These are phyloP conservation scores for Aporophyla nigra DNA, from an alignment of 2,888 invertebrate species.

Conservation along the genomic window DNA sequence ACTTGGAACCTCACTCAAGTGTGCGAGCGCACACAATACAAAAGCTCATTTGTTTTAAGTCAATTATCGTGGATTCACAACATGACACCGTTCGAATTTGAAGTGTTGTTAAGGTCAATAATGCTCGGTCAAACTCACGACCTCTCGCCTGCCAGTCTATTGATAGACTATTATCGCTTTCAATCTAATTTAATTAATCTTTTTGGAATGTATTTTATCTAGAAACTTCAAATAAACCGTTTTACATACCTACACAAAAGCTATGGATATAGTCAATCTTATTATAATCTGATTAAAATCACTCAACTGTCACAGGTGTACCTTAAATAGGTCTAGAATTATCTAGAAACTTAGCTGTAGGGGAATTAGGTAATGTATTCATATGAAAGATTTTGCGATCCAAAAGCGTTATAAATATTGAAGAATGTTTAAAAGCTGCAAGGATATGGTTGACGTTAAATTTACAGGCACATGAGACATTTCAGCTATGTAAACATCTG, in stretches of 20 bases:
- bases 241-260: background rate
- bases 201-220: background rate
- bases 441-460: no score
- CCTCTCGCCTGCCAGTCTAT: background rate
- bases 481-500: no score
- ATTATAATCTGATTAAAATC: slow-evolving; percentile 6
- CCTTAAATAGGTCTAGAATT: slow-evolving; percentile 2
- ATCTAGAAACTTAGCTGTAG: no score
- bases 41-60: background rate
- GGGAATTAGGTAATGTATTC: no score
- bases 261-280: slow-evolving; percentile 1
- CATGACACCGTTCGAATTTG: background rate
- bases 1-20: background rate
- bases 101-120: background rate
- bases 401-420: background rate
- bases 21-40: background rate
- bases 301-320: slow-evolving; percentile 1
- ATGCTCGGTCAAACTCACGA: background rate
- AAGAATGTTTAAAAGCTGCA: no score
- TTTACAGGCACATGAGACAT: no score
- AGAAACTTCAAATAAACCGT: background rate
- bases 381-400: no score
- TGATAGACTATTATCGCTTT: background rate
- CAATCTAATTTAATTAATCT: background rate
- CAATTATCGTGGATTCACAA: no score